Evolutionary conservation across 2,888 invertebrate genomes (phyloP).

Genomic region (Cecidostiba fungosa): DNA sequence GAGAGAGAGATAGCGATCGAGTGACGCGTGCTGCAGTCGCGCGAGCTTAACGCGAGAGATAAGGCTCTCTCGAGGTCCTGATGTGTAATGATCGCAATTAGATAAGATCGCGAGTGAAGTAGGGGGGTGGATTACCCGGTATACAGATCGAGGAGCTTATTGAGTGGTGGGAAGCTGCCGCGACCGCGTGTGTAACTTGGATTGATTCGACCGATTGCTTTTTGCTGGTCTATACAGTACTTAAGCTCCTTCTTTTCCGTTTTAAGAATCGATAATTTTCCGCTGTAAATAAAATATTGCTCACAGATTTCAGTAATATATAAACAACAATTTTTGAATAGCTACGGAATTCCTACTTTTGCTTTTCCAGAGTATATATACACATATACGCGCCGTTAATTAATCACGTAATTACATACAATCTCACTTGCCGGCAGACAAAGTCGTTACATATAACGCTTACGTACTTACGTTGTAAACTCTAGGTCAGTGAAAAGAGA

Average conservation of each 20-base stretch:
- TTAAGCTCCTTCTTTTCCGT: neutral
- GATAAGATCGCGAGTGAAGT: slow-evolving; percentile 54
- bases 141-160: slow-evolving; percentile 46
- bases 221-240: neutral
- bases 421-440: neutral
- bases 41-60: slow-evolving; percentile 31
- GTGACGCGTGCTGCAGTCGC: slow-evolving; percentile 43
- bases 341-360: too few species aligned
- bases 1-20: slow-evolving; percentile 51
- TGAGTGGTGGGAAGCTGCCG: slow-evolving; percentile 38
- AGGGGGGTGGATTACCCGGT: slow-evolving; percentile 20
- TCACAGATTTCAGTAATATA: too few species aligned
- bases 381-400: too few species aligned
- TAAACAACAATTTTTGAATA: too few species aligned
- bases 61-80: slow-evolving; percentile 23
- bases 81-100: slow-evolving; percentile 56
- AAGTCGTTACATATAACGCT: neutral
- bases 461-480: slow-evolving; percentile 9
- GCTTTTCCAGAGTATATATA: too few species aligned
- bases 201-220: slow-evolving; percentile 41
- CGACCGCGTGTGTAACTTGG: neutral
- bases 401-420: too few species aligned
- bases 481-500: slow-evolving; percentile 32
- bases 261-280: neutral
- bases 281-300: too few species aligned